Conservation (phyloP, 2,888 invertebrate species). For the Biston betularia region DNA sequence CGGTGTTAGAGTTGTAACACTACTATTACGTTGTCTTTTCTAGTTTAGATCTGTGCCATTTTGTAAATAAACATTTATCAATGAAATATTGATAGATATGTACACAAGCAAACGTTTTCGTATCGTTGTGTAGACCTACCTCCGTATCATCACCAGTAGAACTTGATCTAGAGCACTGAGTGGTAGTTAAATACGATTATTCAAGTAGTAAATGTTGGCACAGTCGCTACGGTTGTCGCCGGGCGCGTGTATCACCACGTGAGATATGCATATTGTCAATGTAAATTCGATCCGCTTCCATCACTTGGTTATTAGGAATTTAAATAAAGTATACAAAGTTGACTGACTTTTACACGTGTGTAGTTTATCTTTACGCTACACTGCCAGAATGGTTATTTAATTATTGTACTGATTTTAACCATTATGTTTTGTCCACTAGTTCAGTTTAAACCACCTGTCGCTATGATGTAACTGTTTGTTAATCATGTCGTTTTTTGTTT, state of each 20-base stretch:
- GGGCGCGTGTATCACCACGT: slow-evolving; percentile 57
- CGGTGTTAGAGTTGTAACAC: background rate
- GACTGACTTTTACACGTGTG: slow-evolving; percentile 5
- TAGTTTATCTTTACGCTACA: slow-evolving; percentile 5
- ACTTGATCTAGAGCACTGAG: slow-evolving; percentile 19
- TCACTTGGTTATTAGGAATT: slow-evolving; percentile 32
- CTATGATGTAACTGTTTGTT: slow-evolving; percentile 59
- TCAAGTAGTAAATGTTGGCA: slow-evolving; percentile 58
- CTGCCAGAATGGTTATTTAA: background rate
- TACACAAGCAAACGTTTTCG: background rate
- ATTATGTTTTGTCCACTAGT: slow-evolving; percentile 9
- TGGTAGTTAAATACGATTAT: slow-evolving; percentile 45
- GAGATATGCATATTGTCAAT: slow-evolving; percentile 47
- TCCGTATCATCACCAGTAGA: slow-evolving; percentile 7
- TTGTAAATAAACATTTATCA: slow-evolving; percentile 19
- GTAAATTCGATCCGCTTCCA: slow-evolving; percentile 37
- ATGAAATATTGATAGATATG: slow-evolving; percentile 8
- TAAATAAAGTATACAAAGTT: slow-evolving; percentile 11
- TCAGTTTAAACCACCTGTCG: slow-evolving; percentile 49
- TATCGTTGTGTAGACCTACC: background rate
- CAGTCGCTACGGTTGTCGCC: slow-evolving; percentile 47
- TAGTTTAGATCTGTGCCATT: slow-evolving; percentile 13
- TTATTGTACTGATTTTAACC: slow-evolving; percentile 12
- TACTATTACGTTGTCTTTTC: slow-evolving; percentile 1
- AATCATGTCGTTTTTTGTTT: slow-evolving; percentile 51